These are phyloP conservation scores for Trichogramma dendrolimi DNA, from an alignment of 2,888 invertebrate genomes.

Conservation along the genomic window DNA sequence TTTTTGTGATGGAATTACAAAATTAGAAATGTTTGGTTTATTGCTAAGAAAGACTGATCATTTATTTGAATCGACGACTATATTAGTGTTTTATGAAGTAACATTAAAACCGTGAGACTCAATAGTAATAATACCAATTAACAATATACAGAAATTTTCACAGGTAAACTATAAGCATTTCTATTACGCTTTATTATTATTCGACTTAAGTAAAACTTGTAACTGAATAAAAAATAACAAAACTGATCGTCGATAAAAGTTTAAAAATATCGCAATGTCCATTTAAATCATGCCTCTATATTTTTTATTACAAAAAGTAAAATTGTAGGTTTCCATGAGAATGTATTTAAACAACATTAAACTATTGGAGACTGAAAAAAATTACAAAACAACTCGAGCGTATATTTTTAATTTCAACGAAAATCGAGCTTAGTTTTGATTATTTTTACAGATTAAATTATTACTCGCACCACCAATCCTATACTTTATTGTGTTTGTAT, in stretches of 20 bases:
- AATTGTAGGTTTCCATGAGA: neutral
- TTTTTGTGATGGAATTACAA: no score
- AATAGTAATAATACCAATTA: slow-evolving; percentile 12
- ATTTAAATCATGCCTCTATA: slow-evolving; percentile 10
- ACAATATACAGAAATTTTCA: slow-evolving; percentile 14
- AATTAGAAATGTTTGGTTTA: neutral
- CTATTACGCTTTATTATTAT: no score
- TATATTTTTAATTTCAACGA: neutral
- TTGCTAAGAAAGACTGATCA: slow-evolving; percentile 26
- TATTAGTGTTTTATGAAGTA: slow-evolving; percentile 5
- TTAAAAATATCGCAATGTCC: slow-evolving; percentile 4
- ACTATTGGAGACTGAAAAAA: no score
- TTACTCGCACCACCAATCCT: no score
- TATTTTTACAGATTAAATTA: no score
- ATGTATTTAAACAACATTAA: no score
- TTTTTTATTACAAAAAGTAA: slow-evolving; percentile 1
- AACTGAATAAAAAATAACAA: slow-evolving; percentile 10
- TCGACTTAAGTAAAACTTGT: slow-evolving; percentile 3
- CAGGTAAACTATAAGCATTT: slow-evolving; percentile 7
- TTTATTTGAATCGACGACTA: slow-evolving; percentile 16
- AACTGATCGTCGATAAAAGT: slow-evolving; percentile 15
- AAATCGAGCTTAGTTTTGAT: slow-evolving; percentile 16
- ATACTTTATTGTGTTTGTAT: no score
- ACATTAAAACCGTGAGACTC: slow-evolving; percentile 11
- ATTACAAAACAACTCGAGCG: neutral